phyloP scores from a whole-genome alignment of 2,888 invertebrate species.

The Drosophila mercatorum region DNA sequence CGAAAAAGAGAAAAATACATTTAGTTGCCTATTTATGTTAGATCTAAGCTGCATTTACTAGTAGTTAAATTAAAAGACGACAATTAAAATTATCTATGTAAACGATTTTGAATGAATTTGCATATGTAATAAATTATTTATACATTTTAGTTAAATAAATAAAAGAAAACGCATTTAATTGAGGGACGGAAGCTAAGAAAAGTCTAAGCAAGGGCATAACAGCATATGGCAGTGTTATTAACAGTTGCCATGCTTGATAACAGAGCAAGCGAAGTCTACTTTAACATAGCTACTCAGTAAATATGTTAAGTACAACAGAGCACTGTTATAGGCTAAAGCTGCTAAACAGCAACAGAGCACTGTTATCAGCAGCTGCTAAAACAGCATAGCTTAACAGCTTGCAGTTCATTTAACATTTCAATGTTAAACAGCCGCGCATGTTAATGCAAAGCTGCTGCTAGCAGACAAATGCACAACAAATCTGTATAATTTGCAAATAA shows the following conservation, averaged over 20 bases:
- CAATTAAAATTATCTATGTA: constrained; percentile 36
- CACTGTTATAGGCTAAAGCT: background rate
- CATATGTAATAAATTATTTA: constrained; percentile 67
- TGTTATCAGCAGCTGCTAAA: background rate
- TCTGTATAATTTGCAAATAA: background rate
- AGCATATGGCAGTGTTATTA: background rate
- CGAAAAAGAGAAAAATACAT: constrained; percentile 42
- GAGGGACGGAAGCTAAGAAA: background rate
- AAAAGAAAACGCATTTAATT: constrained; percentile 36
- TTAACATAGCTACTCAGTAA: background rate
- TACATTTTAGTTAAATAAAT: constrained; percentile 62
- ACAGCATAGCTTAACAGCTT: background rate
- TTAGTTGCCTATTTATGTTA: constrained; percentile 81
- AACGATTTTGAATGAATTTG: constrained; percentile 24
- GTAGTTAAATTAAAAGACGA: constrained; percentile 71
- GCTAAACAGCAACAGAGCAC: background rate
- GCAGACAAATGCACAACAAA: background rate
- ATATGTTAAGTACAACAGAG: background rate
- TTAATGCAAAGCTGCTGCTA: background rate
- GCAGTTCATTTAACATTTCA: background rate
- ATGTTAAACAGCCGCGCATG: background rate
- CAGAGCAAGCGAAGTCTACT: background rate
- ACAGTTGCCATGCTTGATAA: background rate
- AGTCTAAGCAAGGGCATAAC: background rate
- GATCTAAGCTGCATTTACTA: constrained; percentile 84